Evolutionary conservation across 2,888 invertebrate genomes (phyloP).

Genomic region (Synanthedon formicaeformis): DNA sequence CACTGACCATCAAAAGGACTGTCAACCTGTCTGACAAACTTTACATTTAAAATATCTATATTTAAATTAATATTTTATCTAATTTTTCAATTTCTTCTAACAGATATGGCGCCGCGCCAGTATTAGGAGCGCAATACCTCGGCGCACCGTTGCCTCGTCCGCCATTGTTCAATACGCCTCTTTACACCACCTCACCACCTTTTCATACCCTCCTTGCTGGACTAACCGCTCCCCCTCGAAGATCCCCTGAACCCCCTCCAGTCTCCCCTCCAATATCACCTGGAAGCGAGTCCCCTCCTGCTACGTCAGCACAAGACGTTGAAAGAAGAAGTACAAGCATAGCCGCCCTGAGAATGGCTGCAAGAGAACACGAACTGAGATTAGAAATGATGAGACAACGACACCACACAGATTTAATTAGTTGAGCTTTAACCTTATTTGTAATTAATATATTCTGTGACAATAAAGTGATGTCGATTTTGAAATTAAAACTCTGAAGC

Average conservation of each 20-base stretch:
- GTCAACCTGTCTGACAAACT: not conserved
- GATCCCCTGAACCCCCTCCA: constrained; percentile 53
- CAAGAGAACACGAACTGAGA: constrained; percentile 89
- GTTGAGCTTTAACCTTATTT: constrained; percentile 63
- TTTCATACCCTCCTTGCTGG: constrained; percentile 59
- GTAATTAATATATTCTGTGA: too few relatives aligned
- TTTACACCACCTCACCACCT: constrained; percentile 72
- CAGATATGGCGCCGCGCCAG: constrained; percentile 52
- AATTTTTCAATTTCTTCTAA: not conserved
- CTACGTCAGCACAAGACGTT: constrained; percentile 74
- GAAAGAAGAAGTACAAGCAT: constrained; percentile 89
- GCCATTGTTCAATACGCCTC: constrained; percentile 72
- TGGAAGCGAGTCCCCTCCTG: constrained; percentile 64
- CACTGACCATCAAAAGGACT: not conserved
- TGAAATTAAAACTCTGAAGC: too few relatives aligned
- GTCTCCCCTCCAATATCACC: constrained; percentile 70
- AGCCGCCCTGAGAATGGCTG: constrained; percentile 86
- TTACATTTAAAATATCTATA: not conserved
- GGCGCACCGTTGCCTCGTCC: constrained; percentile 55
- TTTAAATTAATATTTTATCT: not conserved
- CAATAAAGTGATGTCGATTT: too few relatives aligned
- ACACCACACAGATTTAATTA: constrained; percentile 80
- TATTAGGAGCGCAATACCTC: constrained; percentile 65
- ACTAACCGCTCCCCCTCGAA: constrained; percentile 58
- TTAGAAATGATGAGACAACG: constrained; percentile 85